A percentile compares a stretch with the other conserved stretches of the same genome.
These are phyloP conservation scores for Frankliniella fusca DNA, from an alignment of 2,888 invertebrate genomes.

Conservation along the genomic window DNA sequence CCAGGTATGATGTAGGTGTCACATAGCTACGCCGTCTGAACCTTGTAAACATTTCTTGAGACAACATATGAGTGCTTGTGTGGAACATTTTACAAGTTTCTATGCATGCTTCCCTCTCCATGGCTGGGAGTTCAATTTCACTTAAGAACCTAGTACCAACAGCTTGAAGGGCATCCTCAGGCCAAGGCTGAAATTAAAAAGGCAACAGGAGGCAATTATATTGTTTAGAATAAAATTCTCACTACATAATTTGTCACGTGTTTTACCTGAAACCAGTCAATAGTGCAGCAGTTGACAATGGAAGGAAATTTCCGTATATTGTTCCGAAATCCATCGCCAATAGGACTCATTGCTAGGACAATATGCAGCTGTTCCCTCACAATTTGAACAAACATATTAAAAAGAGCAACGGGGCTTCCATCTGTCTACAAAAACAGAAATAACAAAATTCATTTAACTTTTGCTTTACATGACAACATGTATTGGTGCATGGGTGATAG, in stretches of 20 bases:
- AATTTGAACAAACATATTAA: conserved; percentile 81
- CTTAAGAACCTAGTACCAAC: conserved; percentile 80
- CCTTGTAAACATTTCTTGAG: conserved; percentile 60
- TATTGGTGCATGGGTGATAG: no score
- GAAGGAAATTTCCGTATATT: conserved; percentile 87
- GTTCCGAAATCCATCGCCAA: conserved; percentile 77
- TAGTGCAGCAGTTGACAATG: conserved; percentile 90
- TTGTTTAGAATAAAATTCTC: conserved; percentile 27
- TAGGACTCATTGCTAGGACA: conserved; percentile 84
- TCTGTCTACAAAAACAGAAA: conserved; percentile 60
- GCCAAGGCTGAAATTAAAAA: conserved; percentile 69
- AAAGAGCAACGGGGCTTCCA: conserved; percentile 83
- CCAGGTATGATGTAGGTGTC: conserved; percentile 89
- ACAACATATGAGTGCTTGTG: conserved; percentile 70
- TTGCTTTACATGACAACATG: no score
- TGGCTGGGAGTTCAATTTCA: conserved; percentile 69
- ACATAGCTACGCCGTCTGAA: conserved; percentile 80
- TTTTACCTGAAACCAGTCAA: conserved; percentile 84
- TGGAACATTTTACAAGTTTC: conserved; percentile 89
- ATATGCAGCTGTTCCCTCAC: conserved; percentile 88
- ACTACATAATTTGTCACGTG: not conserved
- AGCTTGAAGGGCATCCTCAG: conserved; percentile 83
- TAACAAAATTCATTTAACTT: not conserved
- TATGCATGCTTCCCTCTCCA: conserved; percentile 73
- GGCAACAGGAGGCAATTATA: not conserved